Evolutionary conservation across 2,888 invertebrate genomes (phyloP), one percentile per base, ranked within the genome.

Genomic region (Dynastes grantii): DNA sequence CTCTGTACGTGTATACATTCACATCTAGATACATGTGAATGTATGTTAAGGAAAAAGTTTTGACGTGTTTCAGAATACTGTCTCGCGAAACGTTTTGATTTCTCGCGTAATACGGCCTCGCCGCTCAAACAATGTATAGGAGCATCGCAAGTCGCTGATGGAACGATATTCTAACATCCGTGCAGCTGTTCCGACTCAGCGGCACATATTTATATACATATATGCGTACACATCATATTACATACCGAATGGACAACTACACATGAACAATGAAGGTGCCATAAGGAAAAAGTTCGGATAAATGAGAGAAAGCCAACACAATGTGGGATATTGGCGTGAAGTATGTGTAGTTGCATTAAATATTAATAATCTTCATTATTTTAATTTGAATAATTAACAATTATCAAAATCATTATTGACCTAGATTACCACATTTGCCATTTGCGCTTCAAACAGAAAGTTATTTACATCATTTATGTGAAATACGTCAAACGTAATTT

Each of bases 11-110:
- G n/a, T 8, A 58, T 22, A 58, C 16, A 22, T 13, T 16, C 13
- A n/a, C n/a, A 51, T n/a, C 6, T 51, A 51, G 16, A 27, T 27
- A 11, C 29, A 37, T 64, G 13, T 64, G 37, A n/a, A 64, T 64
- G 40, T 16, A 64, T 40, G 64, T 70, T 83, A 81, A 83, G 83
- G 82, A 83, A 83, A 83, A 83, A 83, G 82, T 83, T 83, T 83
- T 83, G 82, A 83, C 83, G 79, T 82, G 55, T 70, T 70, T 70
- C 67, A 65, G 78, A 61, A 63, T 45, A 45, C 75, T 75, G 75
- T 75, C 70, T 75, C 75, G 45, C 58, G 51, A 37, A 64, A 63
- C 16, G 53, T 75, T 61, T 51, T 61, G 75, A 75, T 75, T 75
- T 61, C 22, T 22, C 61, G 49, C 27, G 75, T 63, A 75, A 75